These are phyloP conservation scores for Daktulosphaira vitifoliae DNA, from an alignment of 1,140 invertebrate species.

Conservation along the genomic window DNA sequence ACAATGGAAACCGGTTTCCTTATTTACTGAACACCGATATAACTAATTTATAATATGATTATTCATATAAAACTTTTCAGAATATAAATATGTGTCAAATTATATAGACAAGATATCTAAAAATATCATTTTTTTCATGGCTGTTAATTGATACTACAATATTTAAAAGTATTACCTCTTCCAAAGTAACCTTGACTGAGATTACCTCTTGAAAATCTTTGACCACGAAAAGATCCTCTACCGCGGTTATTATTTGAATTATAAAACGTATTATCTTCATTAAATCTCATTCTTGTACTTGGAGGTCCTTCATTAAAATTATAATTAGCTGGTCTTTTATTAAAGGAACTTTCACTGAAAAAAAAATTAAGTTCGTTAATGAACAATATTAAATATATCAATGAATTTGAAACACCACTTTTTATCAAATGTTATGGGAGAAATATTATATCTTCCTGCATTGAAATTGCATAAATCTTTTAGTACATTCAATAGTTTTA, in stretches of 20 bases:
- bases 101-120: too few species aligned
- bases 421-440: constrained; percentile 6
- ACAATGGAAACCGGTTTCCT: too few species aligned
- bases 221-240: constrained; percentile 2
- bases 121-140: too few species aligned
- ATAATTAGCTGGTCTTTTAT: neutral
- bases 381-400: neutral
- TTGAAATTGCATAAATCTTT: constrained; percentile 60
- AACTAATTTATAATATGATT: too few species aligned
- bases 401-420: neutral
- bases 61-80: too few species aligned
- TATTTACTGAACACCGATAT: too few species aligned
- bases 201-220: neutral
- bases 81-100: too few species aligned
- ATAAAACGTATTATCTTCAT: neutral
- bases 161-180: constrained; percentile 28
- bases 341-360: neutral
- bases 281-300: neutral
- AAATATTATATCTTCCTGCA: constrained; percentile 52
- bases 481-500: constrained; percentile 52
- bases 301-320: neutral
- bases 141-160: too few species aligned
- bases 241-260: neutral
- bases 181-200: neutral
- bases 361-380: neutral